Base-by-base conservation (phyloP, 2,113 vertebrate genomes). In the Echinops telfairi region DNA sequence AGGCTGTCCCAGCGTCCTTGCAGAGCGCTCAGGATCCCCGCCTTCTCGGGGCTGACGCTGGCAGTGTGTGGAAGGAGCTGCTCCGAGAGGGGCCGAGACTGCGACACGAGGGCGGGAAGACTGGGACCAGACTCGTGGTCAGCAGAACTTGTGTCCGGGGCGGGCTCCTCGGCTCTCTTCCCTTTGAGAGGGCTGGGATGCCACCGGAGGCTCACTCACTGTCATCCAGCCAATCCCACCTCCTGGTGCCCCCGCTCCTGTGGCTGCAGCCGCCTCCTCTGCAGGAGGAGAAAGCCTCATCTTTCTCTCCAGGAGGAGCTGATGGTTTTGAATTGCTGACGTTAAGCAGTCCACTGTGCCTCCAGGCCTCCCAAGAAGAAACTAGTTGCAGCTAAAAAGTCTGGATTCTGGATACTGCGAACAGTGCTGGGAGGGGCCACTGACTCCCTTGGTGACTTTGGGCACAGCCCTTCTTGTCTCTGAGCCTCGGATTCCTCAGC, bases 101-200 rank as follows among this genome's bases (percentile, higher is more conserved):
- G 1, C 4, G 17, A 4, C 3, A 17, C 0, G 0, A 40, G 40
- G 17, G 10, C 3, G 11, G 71, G 14, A 40, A 33, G 89, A 33
- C 3, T 0, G 22, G 73, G 83, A 16, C 38, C 43, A 36, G 68
- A 33, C 47, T 9, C 47, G 10, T 53, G 47, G 47, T 53, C 47
- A 53, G 47, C 9, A 53, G 47, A 53, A 53, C 66, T 10, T 10
- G 31, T 68, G 27, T 68, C 66, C 15, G 29, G 27, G 78, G 64
- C 14, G 7, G 23, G 4, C 3, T 78, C 64, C 3, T 38, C 16
- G 36, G n/a, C 60, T 43, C 33, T 53, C n/a, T 25, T 58, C 31
- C 33, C 17, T 22, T 6, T 14, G 2, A 27, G 53, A 58, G 17
- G 19, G 8, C 6, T 9, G 40, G 31, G 33, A 17, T 36, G n/a